Evolutionary conservation across 2,797 vertebrate species (phyloP).

Genomic region (Dendrocincla tyrannina): DNA sequence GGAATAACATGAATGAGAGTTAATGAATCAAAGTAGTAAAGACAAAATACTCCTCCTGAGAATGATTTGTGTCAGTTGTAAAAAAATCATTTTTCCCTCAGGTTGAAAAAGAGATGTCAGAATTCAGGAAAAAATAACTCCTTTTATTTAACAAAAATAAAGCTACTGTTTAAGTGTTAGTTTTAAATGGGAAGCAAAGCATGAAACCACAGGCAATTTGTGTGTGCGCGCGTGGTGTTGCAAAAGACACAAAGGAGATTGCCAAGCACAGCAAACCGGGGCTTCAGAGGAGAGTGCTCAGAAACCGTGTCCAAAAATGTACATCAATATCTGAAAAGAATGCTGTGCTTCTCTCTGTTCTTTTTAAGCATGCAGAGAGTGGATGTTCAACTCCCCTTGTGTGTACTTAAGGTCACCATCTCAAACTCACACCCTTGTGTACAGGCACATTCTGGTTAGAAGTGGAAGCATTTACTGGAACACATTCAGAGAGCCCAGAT

Average conservation of each 20-base stretch:
- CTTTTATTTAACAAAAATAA: slow-evolving; percentile 58
- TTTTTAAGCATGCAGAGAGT: neutral
- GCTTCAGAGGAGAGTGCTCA: neutral
- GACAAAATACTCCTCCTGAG: neutral
- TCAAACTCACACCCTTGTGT: neutral
- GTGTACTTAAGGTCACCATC: neutral
- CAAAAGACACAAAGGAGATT: slow-evolving; percentile 31
- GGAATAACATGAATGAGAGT: neutral
- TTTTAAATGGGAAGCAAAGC: slow-evolving; percentile 60
- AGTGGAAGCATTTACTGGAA: neutral
- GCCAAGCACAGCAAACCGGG: slow-evolving; percentile 18
- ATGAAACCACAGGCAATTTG: slow-evolving; percentile 47
- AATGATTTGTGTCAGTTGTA: neutral
- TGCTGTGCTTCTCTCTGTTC: neutral
- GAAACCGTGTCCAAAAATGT: neutral
- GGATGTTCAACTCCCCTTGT: neutral
- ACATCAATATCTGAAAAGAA: neutral
- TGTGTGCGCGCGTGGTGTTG: neutral
- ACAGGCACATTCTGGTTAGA: neutral
- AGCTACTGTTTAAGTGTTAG: slow-evolving; percentile 48
- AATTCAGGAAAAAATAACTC: neutral
- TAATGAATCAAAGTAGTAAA: neutral
- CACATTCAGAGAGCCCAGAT: neutral
- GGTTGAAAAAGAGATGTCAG: neutral
- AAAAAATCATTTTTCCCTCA: neutral